Conservation (phyloP, 2,113 vertebrate species). For the Gadus macrocephalus region DNA sequence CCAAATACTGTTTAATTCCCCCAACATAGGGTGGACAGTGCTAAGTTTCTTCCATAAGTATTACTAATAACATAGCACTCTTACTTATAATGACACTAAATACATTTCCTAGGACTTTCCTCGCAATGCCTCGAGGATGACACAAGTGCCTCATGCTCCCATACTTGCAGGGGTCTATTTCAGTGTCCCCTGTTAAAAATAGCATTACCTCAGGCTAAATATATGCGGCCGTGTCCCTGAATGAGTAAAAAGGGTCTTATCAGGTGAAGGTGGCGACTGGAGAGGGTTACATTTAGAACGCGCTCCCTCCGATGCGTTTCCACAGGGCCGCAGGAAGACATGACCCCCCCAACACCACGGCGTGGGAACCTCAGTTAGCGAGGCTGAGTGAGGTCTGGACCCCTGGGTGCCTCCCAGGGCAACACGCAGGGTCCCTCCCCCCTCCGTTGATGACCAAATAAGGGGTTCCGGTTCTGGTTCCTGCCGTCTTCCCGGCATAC, state of each 20-base stretch:
- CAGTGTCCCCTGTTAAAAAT: conserved; percentile 41
- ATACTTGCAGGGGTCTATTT: background rate
- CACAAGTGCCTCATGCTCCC: background rate
- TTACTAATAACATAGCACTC: too few relatives aligned
- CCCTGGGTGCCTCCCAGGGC: too few relatives aligned
- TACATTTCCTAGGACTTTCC: background rate
- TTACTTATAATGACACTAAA: too few relatives aligned
- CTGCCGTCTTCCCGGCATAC: too few relatives aligned
- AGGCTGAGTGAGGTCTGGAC: too few relatives aligned
- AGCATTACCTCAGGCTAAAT: conserved; percentile 53
- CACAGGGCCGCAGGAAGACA: conserved; percentile 37
- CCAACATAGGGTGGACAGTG: too few relatives aligned
- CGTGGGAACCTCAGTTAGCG: conserved; percentile 28
- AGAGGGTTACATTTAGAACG: conserved; percentile 47
- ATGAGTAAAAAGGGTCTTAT: conserved; percentile 58
- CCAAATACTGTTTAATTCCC: too few relatives aligned
- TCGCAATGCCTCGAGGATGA: background rate
- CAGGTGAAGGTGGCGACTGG: conserved; percentile 49
- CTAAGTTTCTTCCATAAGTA: too few relatives aligned
- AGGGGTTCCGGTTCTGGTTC: too few relatives aligned
- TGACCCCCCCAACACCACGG: conserved; percentile 40
- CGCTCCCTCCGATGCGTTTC: conserved; percentile 25
- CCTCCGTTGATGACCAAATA: too few relatives aligned
- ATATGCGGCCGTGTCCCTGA: conserved; percentile 44
- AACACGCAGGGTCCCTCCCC: too few relatives aligned